phyloP scores from a whole-genome alignment of 2,888 invertebrate genomes.

The Agrochola lychnidis region DNA sequence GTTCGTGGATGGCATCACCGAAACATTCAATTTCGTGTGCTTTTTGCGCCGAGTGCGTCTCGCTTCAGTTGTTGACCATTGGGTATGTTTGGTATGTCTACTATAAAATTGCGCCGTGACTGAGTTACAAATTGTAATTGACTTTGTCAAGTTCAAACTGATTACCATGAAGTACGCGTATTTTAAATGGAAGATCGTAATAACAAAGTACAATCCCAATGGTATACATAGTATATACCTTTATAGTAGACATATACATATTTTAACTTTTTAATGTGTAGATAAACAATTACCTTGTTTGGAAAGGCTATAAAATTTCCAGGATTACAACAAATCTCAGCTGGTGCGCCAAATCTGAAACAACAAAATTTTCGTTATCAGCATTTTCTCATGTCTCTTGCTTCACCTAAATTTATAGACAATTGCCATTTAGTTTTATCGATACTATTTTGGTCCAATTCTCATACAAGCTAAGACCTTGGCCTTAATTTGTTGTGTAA shows the following conservation, averaged over 20 bases:
- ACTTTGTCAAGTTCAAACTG: slow-evolving; percentile 60
- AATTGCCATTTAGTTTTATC: slow-evolving; percentile 52
- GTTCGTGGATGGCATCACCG: slow-evolving; percentile 80
- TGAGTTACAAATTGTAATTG: slow-evolving; percentile 51
- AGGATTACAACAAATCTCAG: slow-evolving; percentile 63
- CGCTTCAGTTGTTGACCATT: slow-evolving; percentile 64
- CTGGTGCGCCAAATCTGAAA: slow-evolving; percentile 71
- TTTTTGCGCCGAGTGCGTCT: slow-evolving; percentile 68
- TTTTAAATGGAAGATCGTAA: slow-evolving; percentile 13
- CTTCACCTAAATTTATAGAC: slow-evolving; percentile 6
- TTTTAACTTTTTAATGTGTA: background rate
- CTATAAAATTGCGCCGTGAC: slow-evolving; percentile 55
- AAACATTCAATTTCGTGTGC: slow-evolving; percentile 80
- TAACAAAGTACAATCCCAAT: slow-evolving; percentile 6
- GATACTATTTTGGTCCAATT: slow-evolving; percentile 60
- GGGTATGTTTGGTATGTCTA: slow-evolving; percentile 51
- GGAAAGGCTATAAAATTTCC: slow-evolving; percentile 71
- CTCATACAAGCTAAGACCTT: slow-evolving; percentile 65
- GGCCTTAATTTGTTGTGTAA: slow-evolving; percentile 69
- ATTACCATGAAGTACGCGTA: slow-evolving; percentile 32
- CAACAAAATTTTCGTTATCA: slow-evolving; percentile 56
- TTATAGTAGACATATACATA: background rate
- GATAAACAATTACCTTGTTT: slow-evolving; percentile 63
- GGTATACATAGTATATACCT: background rate
- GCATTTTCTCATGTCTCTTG: background rate